phyloP scores from a whole-genome alignment of 2,113 vertebrate species.

The Cacatua alba region DNA sequence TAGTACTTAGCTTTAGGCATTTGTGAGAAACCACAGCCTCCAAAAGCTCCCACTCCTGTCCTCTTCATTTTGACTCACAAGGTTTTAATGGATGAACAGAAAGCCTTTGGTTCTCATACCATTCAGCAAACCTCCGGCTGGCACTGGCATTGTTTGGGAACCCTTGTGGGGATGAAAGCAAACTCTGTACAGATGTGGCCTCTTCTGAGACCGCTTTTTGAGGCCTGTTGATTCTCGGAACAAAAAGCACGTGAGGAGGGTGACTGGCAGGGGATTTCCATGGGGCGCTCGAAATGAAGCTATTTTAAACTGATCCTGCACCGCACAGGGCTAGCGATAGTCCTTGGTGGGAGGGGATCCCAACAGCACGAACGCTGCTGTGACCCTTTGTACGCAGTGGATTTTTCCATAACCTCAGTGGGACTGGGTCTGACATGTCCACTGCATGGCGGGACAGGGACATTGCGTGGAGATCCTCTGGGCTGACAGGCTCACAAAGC shows the following conservation, averaged over 20 bases:
- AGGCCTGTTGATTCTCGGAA: slow-evolving; percentile 54
- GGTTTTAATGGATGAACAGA: slow-evolving; percentile 52
- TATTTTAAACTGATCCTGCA: slow-evolving; percentile 22
- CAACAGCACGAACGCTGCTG: neutral
- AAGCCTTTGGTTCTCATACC: slow-evolving; percentile 60
- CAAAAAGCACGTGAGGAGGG: slow-evolving; percentile 45
- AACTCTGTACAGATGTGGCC: slow-evolving; percentile 60
- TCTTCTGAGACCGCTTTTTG: slow-evolving; percentile 34
- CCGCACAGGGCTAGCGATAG: neutral
- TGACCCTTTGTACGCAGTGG: neutral
- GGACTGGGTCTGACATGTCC: neutral
- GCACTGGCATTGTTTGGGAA: slow-evolving; percentile 55
- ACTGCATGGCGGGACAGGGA: neutral
- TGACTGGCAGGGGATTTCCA: slow-evolving; percentile 41
- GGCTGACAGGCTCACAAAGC: neutral
- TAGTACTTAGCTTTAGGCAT: slow-evolving; percentile 49
- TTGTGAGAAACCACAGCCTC: slow-evolving; percentile 53
- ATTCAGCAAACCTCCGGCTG: slow-evolving; percentile 56
- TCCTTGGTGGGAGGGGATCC: neutral
- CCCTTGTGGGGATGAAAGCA: slow-evolving; percentile 60
- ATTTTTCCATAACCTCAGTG: neutral
- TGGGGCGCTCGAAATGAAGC: neutral
- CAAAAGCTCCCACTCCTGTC: slow-evolving; percentile 26
- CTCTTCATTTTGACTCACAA: slow-evolving; percentile 23
- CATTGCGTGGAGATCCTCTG: neutral